A percentile compares a stretch with the other conserved stretches of the same genome.
These are phyloP conservation scores for Heterodera carotae DNA, from an alignment of 1,140 invertebrate genomes.

Conservation along the genomic window DNA sequence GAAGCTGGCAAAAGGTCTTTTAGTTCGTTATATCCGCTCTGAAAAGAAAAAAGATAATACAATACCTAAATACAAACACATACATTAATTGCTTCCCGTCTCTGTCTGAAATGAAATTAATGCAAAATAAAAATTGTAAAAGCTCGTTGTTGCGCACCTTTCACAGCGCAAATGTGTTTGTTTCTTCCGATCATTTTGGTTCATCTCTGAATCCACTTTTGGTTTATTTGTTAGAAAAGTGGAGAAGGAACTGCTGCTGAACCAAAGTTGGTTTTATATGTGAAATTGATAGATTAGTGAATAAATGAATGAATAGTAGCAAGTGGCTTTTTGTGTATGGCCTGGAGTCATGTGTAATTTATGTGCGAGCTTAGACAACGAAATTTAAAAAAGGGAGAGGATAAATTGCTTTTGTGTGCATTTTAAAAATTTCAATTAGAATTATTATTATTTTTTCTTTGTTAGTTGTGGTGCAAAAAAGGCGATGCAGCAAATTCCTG, in stretches of 20 bases:
- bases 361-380: too few species aligned
- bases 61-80: conserved; percentile 37
- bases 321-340: too few species aligned
- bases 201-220: conserved; percentile 36
- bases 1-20: conserved; percentile 62
- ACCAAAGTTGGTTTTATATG: too few species aligned
- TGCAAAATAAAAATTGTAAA: neutral
- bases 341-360: too few species aligned
- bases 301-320: too few species aligned
- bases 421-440: too few species aligned
- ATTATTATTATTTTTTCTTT: too few species aligned
- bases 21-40: conserved; percentile 64
- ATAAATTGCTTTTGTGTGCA: too few species aligned
- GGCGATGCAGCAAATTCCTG: neutral
- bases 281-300: too few species aligned
- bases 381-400: too few species aligned
- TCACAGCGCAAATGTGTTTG: conserved; percentile 62
- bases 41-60: conserved; percentile 23
- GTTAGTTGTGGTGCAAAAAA: neutral
- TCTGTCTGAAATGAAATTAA: conserved; percentile 35
- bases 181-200: conserved; percentile 59
- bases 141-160: conserved; percentile 19
- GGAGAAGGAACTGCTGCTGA: too few species aligned
- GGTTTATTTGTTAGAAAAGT: too few species aligned
- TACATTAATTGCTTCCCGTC: conserved; percentile 64